Evolutionary conservation across 2,888 invertebrate genomes (phyloP), one percentile per base, ranked within the genome.

Genomic region (Acanthoscelides obtectus): DNA sequence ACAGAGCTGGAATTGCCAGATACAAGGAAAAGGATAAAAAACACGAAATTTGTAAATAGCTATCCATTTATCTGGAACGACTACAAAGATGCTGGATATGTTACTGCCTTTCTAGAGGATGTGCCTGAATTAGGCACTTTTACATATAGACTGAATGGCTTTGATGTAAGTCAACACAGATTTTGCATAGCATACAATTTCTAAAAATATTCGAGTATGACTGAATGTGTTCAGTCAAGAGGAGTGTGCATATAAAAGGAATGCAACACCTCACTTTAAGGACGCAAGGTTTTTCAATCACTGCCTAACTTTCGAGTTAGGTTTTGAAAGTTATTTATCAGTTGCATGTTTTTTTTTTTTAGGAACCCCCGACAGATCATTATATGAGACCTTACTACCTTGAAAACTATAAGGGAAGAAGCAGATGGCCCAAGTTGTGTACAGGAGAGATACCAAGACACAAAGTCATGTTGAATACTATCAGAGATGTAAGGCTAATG

Each of bases 1-100:
- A 92, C 90, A 0, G 97, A 97, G 83, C 84, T 94, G n/a, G 97
- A 97, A 82, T 83, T 96, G 67, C 96, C 96, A 0, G 96, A 97
- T 80, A 93, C 94, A 0, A 88, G 96, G 75, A 92, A 92, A 84
- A 87, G 91, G 67, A 88, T 90, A 83, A 84, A 85, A 2, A 89
- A 89, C 66, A 90, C 93, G 0, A 84, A 87, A 19, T 89, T 87
- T 69, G 90, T 97, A 0, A 91, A 97, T 82, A 86, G 89, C 0
- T 94, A 94, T 86, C 95, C 96, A 0, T 93, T 96, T 86, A 89
- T 97, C 75, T 97, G 97, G 93, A 92, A 94, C 77, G 90, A 93
- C 70, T 92, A 92, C 77, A 89, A 89, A 70, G 86, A 89, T 1
- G 88, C 89, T 69, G 94, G 94, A 79, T 92, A 91, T 80, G 88